These are phyloP conservation scores for Sciurus niger DNA, from an alignment of 2,113 vertebrate genomes.

Conservation along the genomic window DNA sequence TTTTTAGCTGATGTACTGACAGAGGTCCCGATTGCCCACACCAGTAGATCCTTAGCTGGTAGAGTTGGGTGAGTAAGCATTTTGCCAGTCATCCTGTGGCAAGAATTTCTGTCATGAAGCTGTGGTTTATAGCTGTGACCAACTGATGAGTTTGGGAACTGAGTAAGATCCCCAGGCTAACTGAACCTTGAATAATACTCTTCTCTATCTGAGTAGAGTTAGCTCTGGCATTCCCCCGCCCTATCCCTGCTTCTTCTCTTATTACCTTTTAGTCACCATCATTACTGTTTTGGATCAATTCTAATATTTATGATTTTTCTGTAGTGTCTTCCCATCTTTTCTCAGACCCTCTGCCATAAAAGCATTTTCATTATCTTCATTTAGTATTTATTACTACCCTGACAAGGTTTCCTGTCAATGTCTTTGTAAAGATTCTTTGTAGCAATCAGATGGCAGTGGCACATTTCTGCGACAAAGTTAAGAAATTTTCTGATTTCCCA, in stretches of 20 bases:
- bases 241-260: not conserved
- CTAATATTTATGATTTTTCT: not conserved
- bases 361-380: not conserved
- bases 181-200: not conserved
- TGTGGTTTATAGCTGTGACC: not conserved
- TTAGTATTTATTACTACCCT: not conserved
- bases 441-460: not conserved
- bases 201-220: not conserved
- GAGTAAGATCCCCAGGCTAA: not conserved
- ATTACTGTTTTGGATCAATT: not conserved
- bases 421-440: constrained; percentile 17
- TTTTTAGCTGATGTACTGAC: not conserved
- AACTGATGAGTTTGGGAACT: not conserved
- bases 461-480: not conserved
- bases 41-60: not conserved
- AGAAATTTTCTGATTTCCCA: constrained; percentile 1
- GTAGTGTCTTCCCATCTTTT: not conserved
- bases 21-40: not conserved
- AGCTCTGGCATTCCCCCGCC: not conserved
- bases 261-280: not conserved
- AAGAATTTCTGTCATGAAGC: constrained; percentile 6
- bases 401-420: not conserved
- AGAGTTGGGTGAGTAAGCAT: constrained; percentile 1
- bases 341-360: not conserved
- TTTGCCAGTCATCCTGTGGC: not conserved